Evolutionary conservation across 1,140 invertebrate genomes (phyloP), one percentile per base, ranked within the genome.

Genomic region (Halyomorpha halys): DNA sequence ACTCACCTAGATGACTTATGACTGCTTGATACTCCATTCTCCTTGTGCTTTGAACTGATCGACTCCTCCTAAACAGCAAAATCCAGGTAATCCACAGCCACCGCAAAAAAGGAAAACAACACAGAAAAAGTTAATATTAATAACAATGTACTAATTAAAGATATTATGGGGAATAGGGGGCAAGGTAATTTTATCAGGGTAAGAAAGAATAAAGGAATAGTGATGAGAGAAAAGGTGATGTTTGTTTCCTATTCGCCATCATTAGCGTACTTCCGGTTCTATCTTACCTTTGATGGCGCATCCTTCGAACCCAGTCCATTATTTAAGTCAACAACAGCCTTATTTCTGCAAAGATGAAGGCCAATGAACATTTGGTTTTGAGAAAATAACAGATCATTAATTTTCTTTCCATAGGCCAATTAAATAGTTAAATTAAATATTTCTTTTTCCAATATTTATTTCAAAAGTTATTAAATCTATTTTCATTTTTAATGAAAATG

Each of bases 41-140:
- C 81, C 77, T 81, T 70, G 72, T 77, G 78, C 69, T 76, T 79
- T 78, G 72, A 75, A 71, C 64, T 71, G 71, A 69, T 75, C 75
- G 73, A 81, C 80, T 73, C 82, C 80, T 81, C 82, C 80, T 76
- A 79, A 81, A 82, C 79, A 81, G 79, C 80, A 81, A 79, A 79
- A 75, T 74, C 75, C 75, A 77, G 76, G 76, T 69, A 75, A 77
- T 76, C 76, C 76, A 78, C 78, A 76, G 76, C 78, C 80, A 79
- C 73, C 75, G 78, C 74, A 75, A 75, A 39, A 39, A 75, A 73
- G 76, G 74, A 73, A 30, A 30, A 75, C 73, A 77, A 78, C 76
- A 75, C 75, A 73, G 75, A 76, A 44, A 23, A 66, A 47, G 47
- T n/a, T 44, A 66, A 61, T 53, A 49, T 51, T 45, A 53, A 62